Evolutionary conservation across 2,888 invertebrate species (phyloP).

Genomic region (Cataglyphis albicans): DNA sequence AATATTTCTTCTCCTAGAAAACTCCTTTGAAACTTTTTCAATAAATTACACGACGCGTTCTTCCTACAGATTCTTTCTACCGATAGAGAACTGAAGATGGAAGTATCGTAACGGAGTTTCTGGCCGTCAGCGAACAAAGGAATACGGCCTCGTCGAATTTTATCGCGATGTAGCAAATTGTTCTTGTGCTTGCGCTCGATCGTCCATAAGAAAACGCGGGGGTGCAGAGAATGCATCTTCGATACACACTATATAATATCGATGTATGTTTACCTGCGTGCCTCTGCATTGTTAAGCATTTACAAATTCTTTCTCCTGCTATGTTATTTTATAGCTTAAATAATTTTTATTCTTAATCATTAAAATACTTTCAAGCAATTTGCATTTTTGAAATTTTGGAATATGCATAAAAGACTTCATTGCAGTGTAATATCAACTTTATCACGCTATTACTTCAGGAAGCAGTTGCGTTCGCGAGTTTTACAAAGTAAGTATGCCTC

Average conservation of each 20-base stretch:
- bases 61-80: constrained; percentile 1
- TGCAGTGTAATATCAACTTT: neutral
- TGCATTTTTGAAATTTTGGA: neutral
- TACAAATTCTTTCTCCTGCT: constrained; percentile 12
- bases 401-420: neutral
- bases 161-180: constrained; percentile 53
- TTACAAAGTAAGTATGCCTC: neutral
- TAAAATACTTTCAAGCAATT: neutral
- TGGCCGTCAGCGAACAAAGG: constrained; percentile 41
- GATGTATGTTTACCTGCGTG: neutral
- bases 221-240: constrained; percentile 1
- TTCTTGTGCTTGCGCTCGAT: constrained; percentile 51
- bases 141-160: constrained; percentile 47
- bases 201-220: constrained; percentile 57
- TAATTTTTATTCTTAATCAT: neutral
- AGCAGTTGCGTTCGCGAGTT: neutral
- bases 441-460: neutral
- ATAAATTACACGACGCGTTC: neutral
- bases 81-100: constrained; percentile 1
- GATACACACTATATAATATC: neutral
- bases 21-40: neutral
- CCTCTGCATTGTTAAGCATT: neutral
- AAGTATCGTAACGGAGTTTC: constrained; percentile 20
- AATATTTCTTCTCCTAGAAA: neutral
- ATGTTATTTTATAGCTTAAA: neutral